Base-by-base conservation (phyloP, 2,888 invertebrate species). In the Diaphora mendica region DNA sequence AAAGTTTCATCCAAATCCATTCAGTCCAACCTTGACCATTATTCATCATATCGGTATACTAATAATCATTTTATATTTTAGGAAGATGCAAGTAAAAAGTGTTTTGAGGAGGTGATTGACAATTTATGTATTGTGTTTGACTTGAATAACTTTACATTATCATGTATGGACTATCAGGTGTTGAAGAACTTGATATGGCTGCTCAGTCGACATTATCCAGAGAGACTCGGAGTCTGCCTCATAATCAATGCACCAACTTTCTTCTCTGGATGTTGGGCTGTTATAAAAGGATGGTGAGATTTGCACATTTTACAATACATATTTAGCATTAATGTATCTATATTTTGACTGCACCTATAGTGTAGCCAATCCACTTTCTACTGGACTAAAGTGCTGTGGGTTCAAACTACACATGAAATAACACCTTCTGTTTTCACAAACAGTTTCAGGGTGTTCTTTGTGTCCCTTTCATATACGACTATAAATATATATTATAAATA, bases 71-170 rank as follows among this genome's bases (percentile, higher is more conserved):
- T 55, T 64, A 17, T 68, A 74, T 89, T 92, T 65, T 89, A 97
- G 97, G 98, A 98, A 90, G 97, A 97, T 86, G 97, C 97, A 2
- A 97, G 97, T 89, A 97, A 97, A 87, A 97, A 96, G 87, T 98
- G 98, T 91, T 97, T 97, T 90, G 98, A 98, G 89, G 97, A 97
- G 90, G 97, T 98, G 4, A 96, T 97, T 30, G 98, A 98, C 91
- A 98, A 97, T 87, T 90, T 98, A 30, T 98, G 98, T 88, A 97
- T 98, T 87, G 97, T 98, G 62, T 98, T 98, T 91, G 98, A 98
- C 91, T 91, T 98, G 82, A 96, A 96, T 80, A 97, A 96, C 82
- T 98, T 98, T 88, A 97, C 97, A 74, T 92, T 97, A 65, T 97
- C 96, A 65, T 97, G 97, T 86, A 98, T 98, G 97, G 98, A 98